A percentile compares a stretch with the other conserved stretches of the same genome.
Evolutionary conservation across 2,888 invertebrate species (phyloP).

Genomic region (Stenurella melanura): DNA sequence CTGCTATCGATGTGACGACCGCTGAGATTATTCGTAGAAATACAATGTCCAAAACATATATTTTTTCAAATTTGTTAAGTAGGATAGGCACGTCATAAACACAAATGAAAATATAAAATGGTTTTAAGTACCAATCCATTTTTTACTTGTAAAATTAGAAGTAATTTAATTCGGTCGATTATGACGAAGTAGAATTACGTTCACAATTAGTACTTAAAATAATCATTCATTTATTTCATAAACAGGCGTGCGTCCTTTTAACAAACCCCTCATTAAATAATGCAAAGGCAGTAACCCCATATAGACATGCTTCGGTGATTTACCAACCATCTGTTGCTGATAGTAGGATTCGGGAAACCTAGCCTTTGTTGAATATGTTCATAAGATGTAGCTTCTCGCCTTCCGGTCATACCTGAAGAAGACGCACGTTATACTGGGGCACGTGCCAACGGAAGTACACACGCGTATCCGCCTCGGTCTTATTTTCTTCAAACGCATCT

Average conservation of each 20-base stretch:
- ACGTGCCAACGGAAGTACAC: slow-evolving; percentile 38
- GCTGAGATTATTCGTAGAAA: too few relatives aligned
- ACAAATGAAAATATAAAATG: too few relatives aligned
- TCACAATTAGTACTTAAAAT: too few relatives aligned
- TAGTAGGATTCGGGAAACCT: slow-evolving; percentile 33
- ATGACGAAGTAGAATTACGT: too few relatives aligned
- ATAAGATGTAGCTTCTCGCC: slow-evolving; percentile 23
- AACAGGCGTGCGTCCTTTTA: slow-evolving; percentile 9
- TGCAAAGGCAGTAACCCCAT: slow-evolving; percentile 41
- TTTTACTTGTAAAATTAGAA: too few relatives aligned
- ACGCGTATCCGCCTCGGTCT: slow-evolving; percentile 25
- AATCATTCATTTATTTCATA: not conserved
- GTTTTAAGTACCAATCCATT: too few relatives aligned
- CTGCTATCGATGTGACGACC: too few relatives aligned
- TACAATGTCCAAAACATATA: too few relatives aligned
- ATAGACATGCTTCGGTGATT: slow-evolving; percentile 55
- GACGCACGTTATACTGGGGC: slow-evolving; percentile 29
- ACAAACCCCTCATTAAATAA: not conserved
- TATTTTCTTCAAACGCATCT: slow-evolving; percentile 29
- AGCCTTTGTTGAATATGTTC: slow-evolving; percentile 11
- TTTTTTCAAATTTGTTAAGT: too few relatives aligned
- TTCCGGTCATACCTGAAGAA: slow-evolving; percentile 31
- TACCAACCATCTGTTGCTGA: slow-evolving; percentile 59
- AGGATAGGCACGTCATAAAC: too few relatives aligned
- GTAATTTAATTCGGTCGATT: too few relatives aligned